These are phyloP conservation scores for Lamproptera curius DNA, from an alignment of 2,888 invertebrate genomes.

Conservation along the genomic window DNA sequence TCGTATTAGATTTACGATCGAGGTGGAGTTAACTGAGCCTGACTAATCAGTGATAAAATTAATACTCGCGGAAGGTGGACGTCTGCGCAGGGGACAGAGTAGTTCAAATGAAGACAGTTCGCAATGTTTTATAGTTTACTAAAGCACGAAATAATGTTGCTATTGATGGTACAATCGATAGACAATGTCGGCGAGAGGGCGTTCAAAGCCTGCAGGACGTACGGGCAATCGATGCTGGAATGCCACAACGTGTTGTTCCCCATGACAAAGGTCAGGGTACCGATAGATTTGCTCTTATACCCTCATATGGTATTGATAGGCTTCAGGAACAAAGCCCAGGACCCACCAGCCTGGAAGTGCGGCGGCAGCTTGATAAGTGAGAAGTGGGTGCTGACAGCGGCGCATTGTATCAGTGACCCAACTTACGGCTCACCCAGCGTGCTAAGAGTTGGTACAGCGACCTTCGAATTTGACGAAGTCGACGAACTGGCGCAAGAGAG, in stretches of 20 bases:
- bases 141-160: slow-evolving; percentile 17
- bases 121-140: slow-evolving; percentile 3
- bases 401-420: slow-evolving; percentile 61
- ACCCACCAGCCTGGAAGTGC: slow-evolving; percentile 57
- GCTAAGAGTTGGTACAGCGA: slow-evolving; percentile 74
- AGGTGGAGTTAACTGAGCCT: slow-evolving; percentile 32
- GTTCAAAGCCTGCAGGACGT: slow-evolving; percentile 52
- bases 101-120: not conserved
- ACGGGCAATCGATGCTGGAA: slow-evolving; percentile 61
- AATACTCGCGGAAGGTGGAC: slow-evolving; percentile 26
- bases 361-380: slow-evolving; percentile 64
- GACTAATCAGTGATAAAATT: slow-evolving; percentile 44
- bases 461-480: slow-evolving; percentile 67
- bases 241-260: slow-evolving; percentile 63
- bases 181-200: slow-evolving; percentile 52
- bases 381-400: slow-evolving; percentile 66
- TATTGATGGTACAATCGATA: slow-evolving; percentile 23
- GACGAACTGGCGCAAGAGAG: slow-evolving; percentile 75
- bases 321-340: slow-evolving; percentile 33
- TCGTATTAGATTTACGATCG: slow-evolving; percentile 39
- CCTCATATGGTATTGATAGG: slow-evolving; percentile 82
- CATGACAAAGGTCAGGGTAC: slow-evolving; percentile 50
- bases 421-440: slow-evolving; percentile 68
- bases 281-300: slow-evolving; percentile 71
- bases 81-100: slow-evolving; percentile 13